Base-by-base conservation (phyloP, 2,888 invertebrate species). In the Eupithecia abbreviata region DNA sequence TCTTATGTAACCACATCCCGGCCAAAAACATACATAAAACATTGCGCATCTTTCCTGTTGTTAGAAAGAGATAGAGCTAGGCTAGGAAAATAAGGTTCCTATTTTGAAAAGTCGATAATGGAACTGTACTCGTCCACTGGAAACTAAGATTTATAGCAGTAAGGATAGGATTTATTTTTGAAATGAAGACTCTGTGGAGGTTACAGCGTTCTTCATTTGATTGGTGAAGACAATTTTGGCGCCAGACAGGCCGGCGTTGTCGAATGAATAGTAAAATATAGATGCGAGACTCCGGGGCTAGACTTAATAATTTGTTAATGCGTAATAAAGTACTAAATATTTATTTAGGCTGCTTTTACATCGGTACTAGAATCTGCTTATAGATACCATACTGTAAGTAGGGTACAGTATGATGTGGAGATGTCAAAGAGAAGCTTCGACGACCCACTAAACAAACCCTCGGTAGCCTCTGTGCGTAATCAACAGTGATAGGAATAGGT, bases 211-310 rank as follows among this genome's bases (percentile, higher is more conserved):
- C 82, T 9, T 2, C 74, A 77, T 88, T 86, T 87, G 85, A 79
- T 18, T 51, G 30, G 67, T 76, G 83, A 84, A 86, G 87, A 88
- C 85, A 82, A 75, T 85, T 85, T 88, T 87, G 93, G 92, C 93
- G 93, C 90, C 93, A 90, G 90, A 88, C 90, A 73, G 91, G 79
- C 89, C 83, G 92, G 82, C 91, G 91, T 91, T 91, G 45, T 66
- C 30, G 51, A 71, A 18, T 41, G 13, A 2, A n/a, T 58, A 55
- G n/a, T 42, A 12, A 9, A n/a, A 43, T 55, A 43, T 10, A 73
- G 76, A 77, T 71, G 65, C 45, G 73, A 73, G 55, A 71, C 70
- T 76, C 70, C 55, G 6, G 55, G 3, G 18, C 10, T 58, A 10
- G 18, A 62, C 4, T 30, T 0, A 30, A 30, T 10, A 1, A 30